Percentiles rank a stretch among this genome's conserved stretches.
Conservation (phyloP, 2,797 vertebrate species). For the Myripristis murdjan region DNA sequence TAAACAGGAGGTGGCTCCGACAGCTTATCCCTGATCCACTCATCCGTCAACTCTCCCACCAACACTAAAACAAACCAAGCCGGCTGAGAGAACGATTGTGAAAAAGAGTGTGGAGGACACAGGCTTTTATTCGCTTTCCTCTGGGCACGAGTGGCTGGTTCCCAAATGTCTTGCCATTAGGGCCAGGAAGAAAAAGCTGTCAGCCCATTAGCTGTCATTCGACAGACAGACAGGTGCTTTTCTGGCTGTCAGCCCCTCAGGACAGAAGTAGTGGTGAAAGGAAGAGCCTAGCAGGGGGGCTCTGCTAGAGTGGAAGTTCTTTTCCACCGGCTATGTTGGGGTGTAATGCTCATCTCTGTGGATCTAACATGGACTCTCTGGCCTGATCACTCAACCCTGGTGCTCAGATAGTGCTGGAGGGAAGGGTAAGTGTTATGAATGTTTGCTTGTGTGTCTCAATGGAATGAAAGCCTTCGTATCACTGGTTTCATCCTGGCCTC, state of each 20-base stretch:
- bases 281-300: conserved; percentile 61
- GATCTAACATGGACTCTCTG: conserved; percentile 74
- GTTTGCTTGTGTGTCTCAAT: conserved; percentile 38
- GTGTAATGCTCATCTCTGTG: conserved; percentile 75
- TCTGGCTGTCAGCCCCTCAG: conserved; percentile 54
- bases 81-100: conserved; percentile 23
- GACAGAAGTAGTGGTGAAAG: conserved; percentile 57
- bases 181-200: conserved; percentile 42
- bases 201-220: conserved; percentile 32
- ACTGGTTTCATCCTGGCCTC: not conserved
- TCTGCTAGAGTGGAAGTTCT: conserved; percentile 62
- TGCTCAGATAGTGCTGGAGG: conserved; percentile 80
- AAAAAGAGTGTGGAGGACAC: conserved; percentile 41
- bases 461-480: not conserved
- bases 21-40: conserved; percentile 65
- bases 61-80: conserved; percentile 51
- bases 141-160: conserved; percentile 36
- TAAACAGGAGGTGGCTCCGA: conserved; percentile 73
- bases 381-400: conserved; percentile 77
- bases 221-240: conserved; percentile 62
- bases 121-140: conserved; percentile 31
- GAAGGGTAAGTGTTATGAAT: conserved; percentile 80
- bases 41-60: conserved; percentile 57
- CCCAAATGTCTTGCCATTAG: conserved; percentile 30
- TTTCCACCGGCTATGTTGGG: conserved; percentile 67